Percentiles rank a stretch among this genome's conserved stretches.
These are phyloP conservation scores for Silvanus unidentatus DNA, from an alignment of 2,888 invertebrate genomes.

Conservation along the genomic window DNA sequence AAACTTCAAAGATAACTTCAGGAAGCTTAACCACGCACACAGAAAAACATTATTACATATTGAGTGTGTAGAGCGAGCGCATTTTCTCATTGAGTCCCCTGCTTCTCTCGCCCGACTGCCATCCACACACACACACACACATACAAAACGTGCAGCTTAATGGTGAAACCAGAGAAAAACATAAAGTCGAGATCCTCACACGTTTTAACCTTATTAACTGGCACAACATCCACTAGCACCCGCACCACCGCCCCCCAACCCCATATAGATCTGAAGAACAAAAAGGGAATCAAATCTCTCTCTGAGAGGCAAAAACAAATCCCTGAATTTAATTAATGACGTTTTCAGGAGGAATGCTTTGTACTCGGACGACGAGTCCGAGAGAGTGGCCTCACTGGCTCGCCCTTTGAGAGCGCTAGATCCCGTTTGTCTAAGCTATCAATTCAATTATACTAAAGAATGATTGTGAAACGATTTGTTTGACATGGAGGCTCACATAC, in stretches of 20 bases:
- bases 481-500: slow-evolving; percentile 38
- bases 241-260: slow-evolving; percentile 5
- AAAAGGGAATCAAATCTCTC: slow-evolving; percentile 43
- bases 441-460: slow-evolving; percentile 45
- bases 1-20: too few species aligned
- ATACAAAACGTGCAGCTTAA: slow-evolving; percentile 19
- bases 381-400: slow-evolving; percentile 24
- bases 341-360: slow-evolving; percentile 47
- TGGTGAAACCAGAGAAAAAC: slow-evolving; percentile 32
- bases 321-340: slow-evolving; percentile 48
- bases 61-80: too few species aligned
- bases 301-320: slow-evolving; percentile 44
- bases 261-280: slow-evolving; percentile 32
- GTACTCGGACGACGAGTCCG: slow-evolving; percentile 25
- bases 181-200: slow-evolving; percentile 32
- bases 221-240: slow-evolving; percentile 16
- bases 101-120: too few species aligned
- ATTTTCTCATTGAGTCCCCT: too few species aligned
- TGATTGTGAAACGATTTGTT: slow-evolving; percentile 39
- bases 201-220: slow-evolving; percentile 42
- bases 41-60: too few species aligned
- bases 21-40: too few species aligned
- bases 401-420: slow-evolving; percentile 36
- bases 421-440: slow-evolving; percentile 46
- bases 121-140: too few species aligned